Percentiles rank a stretch among this genome's conserved stretches.
These are phyloP conservation scores for Rhadinocentrus ornatus DNA, from an alignment of 2,797 vertebrate species.

Conservation along the genomic window DNA sequence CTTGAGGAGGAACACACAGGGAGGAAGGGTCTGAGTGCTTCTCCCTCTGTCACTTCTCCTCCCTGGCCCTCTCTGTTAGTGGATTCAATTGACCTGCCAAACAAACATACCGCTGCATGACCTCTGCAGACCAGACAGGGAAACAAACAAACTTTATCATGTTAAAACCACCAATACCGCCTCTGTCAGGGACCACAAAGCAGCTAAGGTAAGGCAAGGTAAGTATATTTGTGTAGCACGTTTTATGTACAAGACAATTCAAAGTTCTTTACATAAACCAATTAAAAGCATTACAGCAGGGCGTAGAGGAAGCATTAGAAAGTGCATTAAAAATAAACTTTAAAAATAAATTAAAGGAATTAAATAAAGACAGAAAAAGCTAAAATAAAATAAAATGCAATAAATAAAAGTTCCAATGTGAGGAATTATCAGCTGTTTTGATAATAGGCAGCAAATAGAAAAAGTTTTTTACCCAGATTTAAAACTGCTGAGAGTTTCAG, in stretches of 20 bases:
- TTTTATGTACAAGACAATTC: too few relatives aligned
- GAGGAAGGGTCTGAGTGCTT: constrained; percentile 60
- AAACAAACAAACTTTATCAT: constrained; percentile 76
- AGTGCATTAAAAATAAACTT: not conserved
- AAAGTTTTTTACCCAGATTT: too few relatives aligned
- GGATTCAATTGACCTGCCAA: constrained; percentile 76
- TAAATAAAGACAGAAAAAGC: not conserved
- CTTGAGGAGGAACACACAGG: constrained; percentile 66
- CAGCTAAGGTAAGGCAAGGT: constrained; percentile 52
- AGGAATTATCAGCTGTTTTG: too few relatives aligned
- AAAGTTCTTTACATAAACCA: not conserved
- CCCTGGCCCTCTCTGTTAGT: constrained; percentile 55
- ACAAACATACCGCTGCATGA: constrained; percentile 72
- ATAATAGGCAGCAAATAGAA: too few relatives aligned
- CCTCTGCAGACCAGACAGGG: constrained; percentile 78
- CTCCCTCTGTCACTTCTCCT: constrained; percentile 48
- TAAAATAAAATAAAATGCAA: too few relatives aligned
- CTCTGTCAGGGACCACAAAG: constrained; percentile 40
- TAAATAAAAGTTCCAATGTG: not conserved
- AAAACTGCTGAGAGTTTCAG: too few relatives aligned
- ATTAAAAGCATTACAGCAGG: not conserved
- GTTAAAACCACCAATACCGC: constrained; percentile 52
- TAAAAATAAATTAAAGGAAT: not conserved
- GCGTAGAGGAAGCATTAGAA: not conserved
- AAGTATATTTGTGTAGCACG: too few relatives aligned